Percentiles rank a stretch among this genome's conserved stretches.
Conservation (phyloP, 2,113 vertebrate species). For the Anarhynchus alexandrinus region DNA sequence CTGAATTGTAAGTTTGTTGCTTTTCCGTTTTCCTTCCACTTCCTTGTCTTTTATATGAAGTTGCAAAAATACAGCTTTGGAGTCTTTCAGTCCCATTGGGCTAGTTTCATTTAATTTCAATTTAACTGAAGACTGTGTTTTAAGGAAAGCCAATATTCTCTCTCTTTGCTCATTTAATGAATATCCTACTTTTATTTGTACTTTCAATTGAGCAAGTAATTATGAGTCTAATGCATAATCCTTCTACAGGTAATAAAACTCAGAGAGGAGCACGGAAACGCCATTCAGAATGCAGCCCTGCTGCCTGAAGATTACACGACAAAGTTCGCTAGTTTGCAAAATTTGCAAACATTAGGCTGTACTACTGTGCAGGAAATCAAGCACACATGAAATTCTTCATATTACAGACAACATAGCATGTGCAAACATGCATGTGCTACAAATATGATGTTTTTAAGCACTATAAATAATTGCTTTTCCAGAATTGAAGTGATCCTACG, state of each 20-base stretch:
- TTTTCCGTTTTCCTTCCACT: constrained; percentile 32
- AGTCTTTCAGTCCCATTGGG: neutral
- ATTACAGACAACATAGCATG: neutral
- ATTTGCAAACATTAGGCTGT: neutral
- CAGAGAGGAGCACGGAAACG: neutral
- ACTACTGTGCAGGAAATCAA: neutral
- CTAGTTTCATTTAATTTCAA: constrained; percentile 56
- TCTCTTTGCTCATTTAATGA: constrained; percentile 14
- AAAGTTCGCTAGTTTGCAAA: neutral
- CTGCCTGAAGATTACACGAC: neutral
- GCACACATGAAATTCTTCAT: neutral
- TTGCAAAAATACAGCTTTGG: constrained; percentile 55
- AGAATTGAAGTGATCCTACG: neutral
- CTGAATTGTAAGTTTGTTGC: neutral
- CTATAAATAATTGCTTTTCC: neutral
- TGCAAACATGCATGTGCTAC: neutral
- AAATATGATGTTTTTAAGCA: neutral
- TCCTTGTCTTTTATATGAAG: constrained; percentile 51
- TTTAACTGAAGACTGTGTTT: constrained; percentile 43
- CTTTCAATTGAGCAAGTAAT: constrained; percentile 33
- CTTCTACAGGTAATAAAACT: constrained; percentile 11
- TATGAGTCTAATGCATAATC: neutral
- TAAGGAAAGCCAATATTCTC: constrained; percentile 31
- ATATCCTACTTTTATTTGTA: neutral
- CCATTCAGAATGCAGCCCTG: neutral